Percentiles rank a stretch among this genome's conserved stretches.
These are phyloP conservation scores for Epizoanthus illoricatus DNA, from an alignment of 92 coral and sea anemone genomes.

Conservation along the genomic window DNA sequence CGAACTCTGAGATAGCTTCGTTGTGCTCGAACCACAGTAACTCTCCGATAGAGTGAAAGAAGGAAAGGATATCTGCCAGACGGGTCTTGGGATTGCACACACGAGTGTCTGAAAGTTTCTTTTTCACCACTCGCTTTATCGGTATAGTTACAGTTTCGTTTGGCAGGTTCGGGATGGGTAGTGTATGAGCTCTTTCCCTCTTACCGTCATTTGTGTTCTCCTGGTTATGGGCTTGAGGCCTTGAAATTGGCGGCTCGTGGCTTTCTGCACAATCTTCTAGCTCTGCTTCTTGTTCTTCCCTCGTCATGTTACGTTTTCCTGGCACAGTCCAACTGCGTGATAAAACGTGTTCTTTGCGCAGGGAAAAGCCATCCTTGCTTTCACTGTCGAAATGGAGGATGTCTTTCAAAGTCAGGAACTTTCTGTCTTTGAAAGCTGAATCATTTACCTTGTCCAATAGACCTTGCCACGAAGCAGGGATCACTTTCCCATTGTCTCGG, in stretches of 20 bases:
- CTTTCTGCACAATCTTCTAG: background rate
- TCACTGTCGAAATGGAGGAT: conserved; percentile 30
- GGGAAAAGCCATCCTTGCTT: background rate
- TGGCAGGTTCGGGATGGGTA: background rate
- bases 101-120: conserved; percentile 10
- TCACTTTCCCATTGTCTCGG: conserved; percentile 48
- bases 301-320: background rate
- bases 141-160: background rate
- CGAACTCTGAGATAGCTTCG: conserved; percentile 47
- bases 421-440: conserved; percentile 33
- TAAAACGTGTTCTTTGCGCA: background rate
- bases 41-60: conserved; percentile 66
- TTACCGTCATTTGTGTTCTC: too few relatives aligned
- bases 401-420: conserved; percentile 50
- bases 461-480: conserved; percentile 58
- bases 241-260: too few relatives aligned
- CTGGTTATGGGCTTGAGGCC: too few relatives aligned
- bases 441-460: conserved; percentile 45
- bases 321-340: background rate
- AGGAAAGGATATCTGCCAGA: conserved; percentile 49
- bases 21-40: conserved; percentile 67
- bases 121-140: background rate
- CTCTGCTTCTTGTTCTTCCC: background rate
- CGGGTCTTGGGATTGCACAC: conserved; percentile 23
- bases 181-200: conserved; percentile 1